These are phyloP conservation scores for Notechis scutatus DNA, from an alignment of 2,113 vertebrate species.

Conservation along the genomic window DNA sequence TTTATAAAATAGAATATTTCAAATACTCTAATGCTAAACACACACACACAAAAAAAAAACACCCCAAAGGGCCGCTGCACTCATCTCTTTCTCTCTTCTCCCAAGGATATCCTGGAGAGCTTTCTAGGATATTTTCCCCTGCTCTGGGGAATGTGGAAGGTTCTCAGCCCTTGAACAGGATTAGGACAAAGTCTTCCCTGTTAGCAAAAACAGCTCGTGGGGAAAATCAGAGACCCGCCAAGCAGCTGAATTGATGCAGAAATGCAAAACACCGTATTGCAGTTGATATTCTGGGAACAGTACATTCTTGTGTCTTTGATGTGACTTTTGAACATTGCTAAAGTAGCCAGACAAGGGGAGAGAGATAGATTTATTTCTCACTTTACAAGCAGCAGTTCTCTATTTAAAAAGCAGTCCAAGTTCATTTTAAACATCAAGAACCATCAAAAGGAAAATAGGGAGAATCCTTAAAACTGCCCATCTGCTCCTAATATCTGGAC, in stretches of 20 bases:
- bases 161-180: neutral
- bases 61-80: neutral
- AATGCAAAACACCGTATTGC: neutral
- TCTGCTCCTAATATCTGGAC: neutral
- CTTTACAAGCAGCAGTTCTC: neutral
- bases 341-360: neutral
- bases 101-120: neutral
- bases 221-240: neutral
- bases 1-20: conserved; percentile 39
- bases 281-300: neutral
- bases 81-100: neutral
- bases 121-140: neutral
- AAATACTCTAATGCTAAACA: conserved; percentile 34
- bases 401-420: neutral
- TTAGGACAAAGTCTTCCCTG: neutral
- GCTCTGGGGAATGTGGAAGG: neutral
- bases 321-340: neutral
- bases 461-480: neutral
- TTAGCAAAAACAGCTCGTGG: neutral
- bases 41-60: neutral
- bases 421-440: neutral
- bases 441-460: neutral
- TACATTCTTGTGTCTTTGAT: neutral
- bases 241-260: neutral
- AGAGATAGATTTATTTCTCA: neutral